Base-by-base conservation (phyloP, 2,888 invertebrate genomes). In the Synanthedon andrenaeformis region DNA sequence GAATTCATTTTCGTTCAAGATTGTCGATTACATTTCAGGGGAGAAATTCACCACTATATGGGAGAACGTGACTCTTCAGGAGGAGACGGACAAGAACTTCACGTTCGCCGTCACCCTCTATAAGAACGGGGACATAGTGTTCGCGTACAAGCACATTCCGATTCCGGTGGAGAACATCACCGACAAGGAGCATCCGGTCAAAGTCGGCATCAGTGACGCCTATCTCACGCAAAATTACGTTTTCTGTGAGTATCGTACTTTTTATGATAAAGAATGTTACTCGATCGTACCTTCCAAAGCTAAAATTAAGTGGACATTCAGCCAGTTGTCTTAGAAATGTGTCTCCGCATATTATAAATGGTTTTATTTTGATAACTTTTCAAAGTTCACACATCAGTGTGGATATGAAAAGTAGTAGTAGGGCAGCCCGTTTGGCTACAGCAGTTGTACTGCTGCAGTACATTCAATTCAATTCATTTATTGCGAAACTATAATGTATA, bases 191-290 rank as follows among this genome's bases (percentile, higher is more conserved):
- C 99, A 99, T 85, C 99, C 99, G 0, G 98, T 99, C 42, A 99
- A 99, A 89, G 94, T 99, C 53, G 99, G 99, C 50, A 90, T 99
- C 51, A 98, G 98, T 51, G 99, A 99, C 84, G 99, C 99, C 1
- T 99, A 98, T 74, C 95, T 98, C 62, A 94, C 95, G 69, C 97
- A 98, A 70, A 91, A 94, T 67, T 92, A 92, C 51, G 89, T 94
- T 42, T 93, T 93, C 79, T 93, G 96, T 96, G 81, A 93, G 94
- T 90, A 42, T 42, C n/a, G n/a, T 19, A 28, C 6, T 6, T 6
- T 28, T 28, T 28, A 5, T 6, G 28, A 28, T 28, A 28, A 6
- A 6, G 61, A 53, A 12, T 23, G 51, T 51, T 52, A 50, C 52
- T 50, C 49, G 1, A 19, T 12, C 17, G 49, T 28, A 48, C 6